Evolutionary conservation across 2,113 vertebrate genomes (phyloP).

Genomic region (Lanius collurio): DNA sequence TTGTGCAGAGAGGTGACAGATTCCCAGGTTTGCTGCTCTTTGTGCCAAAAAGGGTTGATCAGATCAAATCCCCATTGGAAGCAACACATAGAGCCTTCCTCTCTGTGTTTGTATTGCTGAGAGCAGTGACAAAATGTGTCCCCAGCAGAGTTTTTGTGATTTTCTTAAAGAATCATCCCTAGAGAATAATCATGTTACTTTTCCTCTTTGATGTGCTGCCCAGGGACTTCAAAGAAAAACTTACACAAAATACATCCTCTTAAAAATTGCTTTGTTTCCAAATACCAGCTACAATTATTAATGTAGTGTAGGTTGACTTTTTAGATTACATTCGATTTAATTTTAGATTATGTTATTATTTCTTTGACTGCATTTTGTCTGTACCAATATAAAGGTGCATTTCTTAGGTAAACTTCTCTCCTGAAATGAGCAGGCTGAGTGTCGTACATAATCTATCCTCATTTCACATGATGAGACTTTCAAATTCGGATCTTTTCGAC

Average conservation of each 20-base stretch:
- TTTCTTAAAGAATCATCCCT: not conserved
- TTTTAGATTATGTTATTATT: constrained; percentile 23
- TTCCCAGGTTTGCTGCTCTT: not conserved
- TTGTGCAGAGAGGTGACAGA: not conserved
- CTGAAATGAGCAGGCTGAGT: not conserved
- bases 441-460: not conserved
- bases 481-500: constrained; percentile 28
- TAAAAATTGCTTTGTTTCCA: constrained; percentile 42
- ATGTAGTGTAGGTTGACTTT: not conserved
- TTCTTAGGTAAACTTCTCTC: not conserved
- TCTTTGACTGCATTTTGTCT: not conserved
- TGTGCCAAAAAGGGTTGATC: not conserved
- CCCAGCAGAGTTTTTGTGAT: not conserved
- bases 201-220: constrained; percentile 48
- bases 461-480: constrained; percentile 20
- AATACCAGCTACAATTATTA: not conserved
- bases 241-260: not conserved
- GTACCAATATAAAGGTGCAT: not conserved
- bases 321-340: constrained; percentile 44
- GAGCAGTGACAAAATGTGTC: not conserved
- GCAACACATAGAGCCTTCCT: not conserved
- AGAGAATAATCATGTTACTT: not conserved
- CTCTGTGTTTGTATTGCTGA: not conserved
- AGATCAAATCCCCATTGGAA: not conserved
- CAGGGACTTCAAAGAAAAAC: constrained; percentile 39